Evolutionary conservation across 2,888 invertebrate genomes (phyloP).

Genomic region (Eilema sororculum): DNA sequence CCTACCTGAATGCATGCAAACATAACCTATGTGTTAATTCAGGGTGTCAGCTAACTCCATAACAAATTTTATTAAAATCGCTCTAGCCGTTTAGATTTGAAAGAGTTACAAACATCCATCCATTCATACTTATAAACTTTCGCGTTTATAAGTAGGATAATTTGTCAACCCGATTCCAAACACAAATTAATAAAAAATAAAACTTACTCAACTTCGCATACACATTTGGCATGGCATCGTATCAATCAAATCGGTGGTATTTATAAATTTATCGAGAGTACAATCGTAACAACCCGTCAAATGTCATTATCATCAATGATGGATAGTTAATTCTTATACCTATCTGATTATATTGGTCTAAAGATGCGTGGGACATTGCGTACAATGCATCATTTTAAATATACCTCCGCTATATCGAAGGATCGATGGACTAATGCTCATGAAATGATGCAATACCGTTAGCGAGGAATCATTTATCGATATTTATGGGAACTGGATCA

Average conservation of each 20-base stretch:
- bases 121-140: no score
- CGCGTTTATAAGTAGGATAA: not conserved
- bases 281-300: constrained; percentile 79
- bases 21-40: no score
- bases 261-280: constrained; percentile 72
- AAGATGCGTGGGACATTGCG: constrained; percentile 82
- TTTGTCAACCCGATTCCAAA: constrained; percentile 19
- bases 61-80: no score
- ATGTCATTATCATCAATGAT: constrained; percentile 84
- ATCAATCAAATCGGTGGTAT: constrained; percentile 60
- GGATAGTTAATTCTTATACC: constrained; percentile 78
- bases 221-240: constrained; percentile 47
- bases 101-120: no score
- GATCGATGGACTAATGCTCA: constrained; percentile 49
- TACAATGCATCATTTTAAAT: constrained; percentile 81
- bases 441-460: constrained; percentile 52
- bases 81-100: no score
- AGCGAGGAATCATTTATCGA: constrained; percentile 45
- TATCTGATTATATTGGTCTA: constrained; percentile 77
- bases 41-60: no score
- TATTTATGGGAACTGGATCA: constrained; percentile 22
- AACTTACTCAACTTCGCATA: constrained; percentile 49
- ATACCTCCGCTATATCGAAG: constrained; percentile 53
- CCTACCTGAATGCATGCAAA: no score
- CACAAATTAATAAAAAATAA: constrained; percentile 18